These are phyloP conservation scores for Acrobasis suavella DNA, from an alignment of 2,888 invertebrate genomes.

Conservation along the genomic window DNA sequence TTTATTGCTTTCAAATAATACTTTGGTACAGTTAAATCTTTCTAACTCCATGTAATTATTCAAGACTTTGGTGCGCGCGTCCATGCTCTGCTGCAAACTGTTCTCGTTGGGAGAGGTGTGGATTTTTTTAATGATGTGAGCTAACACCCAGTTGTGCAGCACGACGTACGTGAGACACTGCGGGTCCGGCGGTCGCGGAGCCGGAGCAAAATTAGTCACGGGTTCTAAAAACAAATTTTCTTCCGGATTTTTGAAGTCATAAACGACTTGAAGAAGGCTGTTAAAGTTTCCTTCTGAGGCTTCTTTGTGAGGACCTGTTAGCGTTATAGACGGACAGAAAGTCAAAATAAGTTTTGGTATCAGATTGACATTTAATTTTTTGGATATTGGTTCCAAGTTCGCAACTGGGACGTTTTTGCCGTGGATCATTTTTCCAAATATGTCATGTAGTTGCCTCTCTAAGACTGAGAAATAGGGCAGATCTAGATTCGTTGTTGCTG, in stretches of 20 bases:
- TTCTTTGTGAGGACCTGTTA: constrained; percentile 64
- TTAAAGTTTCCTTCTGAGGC: constrained; percentile 67
- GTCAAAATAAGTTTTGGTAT: constrained; percentile 88
- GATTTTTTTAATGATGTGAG: constrained; percentile 85
- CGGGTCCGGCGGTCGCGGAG: constrained; percentile 72
- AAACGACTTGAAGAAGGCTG: constrained; percentile 64
- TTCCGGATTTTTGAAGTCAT: constrained; percentile 69
- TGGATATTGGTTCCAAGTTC: constrained; percentile 86
- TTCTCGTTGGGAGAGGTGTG: constrained; percentile 79
- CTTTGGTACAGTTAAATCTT: constrained; percentile 78
- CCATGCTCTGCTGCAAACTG: constrained; percentile 74
- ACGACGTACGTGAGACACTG: constrained; percentile 84
- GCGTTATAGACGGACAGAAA: constrained; percentile 85
- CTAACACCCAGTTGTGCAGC: constrained; percentile 86
- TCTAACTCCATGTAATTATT: constrained; percentile 83
- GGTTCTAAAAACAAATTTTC: constrained; percentile 78
- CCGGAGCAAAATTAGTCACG: constrained; percentile 65
- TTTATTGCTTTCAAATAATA: constrained; percentile 81
- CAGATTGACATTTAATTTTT: constrained; percentile 87
- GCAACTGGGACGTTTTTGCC: constrained; percentile 85
- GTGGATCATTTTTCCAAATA: constrained; percentile 86
- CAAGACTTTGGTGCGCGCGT: constrained; percentile 82
- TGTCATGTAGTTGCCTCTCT: constrained; percentile 79
- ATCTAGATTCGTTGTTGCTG: constrained; percentile 49
- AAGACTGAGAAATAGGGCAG: constrained; percentile 78